Evolutionary conservation across 2,888 invertebrate genomes (phyloP).

Genomic region (Mantis religiosa): DNA sequence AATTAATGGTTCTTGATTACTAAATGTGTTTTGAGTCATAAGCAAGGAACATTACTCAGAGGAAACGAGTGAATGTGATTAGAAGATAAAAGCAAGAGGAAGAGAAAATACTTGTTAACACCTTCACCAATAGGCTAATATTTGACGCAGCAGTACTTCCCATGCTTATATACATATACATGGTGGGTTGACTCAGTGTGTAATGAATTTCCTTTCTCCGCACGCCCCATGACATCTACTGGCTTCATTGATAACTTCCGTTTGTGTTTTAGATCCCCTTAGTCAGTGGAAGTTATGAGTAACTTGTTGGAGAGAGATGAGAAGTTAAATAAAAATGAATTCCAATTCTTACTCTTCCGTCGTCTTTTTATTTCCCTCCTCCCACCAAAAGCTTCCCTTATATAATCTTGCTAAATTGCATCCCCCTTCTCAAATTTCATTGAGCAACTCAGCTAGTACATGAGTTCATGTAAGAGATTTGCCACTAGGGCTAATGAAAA

Average conservation of each 20-base stretch:
- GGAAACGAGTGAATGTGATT: background rate
- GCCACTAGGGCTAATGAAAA: background rate
- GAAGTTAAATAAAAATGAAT: background rate
- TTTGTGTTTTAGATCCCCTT: conserved; percentile 4
- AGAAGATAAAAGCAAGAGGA: background rate
- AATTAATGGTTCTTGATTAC: background rate
- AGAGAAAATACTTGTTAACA: background rate
- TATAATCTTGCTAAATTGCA: background rate
- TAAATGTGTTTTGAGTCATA: background rate
- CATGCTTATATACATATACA: background rate
- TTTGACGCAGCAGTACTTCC: background rate
- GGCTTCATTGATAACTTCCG: conserved; percentile 17
- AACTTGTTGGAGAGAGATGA: background rate
- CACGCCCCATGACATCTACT: background rate
- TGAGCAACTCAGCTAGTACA: background rate
- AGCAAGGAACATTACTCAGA: background rate
- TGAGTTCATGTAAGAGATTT: background rate
- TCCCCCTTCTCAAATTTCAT: background rate
- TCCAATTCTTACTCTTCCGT: background rate
- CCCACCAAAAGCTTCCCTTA: background rate
- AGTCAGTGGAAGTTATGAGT: background rate
- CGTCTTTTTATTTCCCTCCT: background rate
- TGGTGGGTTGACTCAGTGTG: background rate
- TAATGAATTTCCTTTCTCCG: conserved; percentile 12
- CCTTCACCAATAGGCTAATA: background rate